A percentile compares a stretch with the other conserved stretches of the same genome.
These are phyloP conservation scores for Gymnosoma rotundatum DNA, from an alignment of 2,888 invertebrate species.

Conservation along the genomic window DNA sequence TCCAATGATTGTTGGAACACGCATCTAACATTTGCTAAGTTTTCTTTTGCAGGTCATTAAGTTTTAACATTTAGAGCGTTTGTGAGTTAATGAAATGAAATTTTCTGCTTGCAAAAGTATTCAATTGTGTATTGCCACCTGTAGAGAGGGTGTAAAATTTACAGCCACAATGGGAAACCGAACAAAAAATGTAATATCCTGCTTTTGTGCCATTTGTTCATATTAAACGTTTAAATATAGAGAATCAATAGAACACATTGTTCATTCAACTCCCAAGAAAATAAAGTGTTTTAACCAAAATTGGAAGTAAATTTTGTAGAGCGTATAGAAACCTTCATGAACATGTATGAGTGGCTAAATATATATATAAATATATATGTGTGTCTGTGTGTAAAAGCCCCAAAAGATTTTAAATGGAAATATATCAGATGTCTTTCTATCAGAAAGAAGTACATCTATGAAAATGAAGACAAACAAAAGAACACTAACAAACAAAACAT, in stretches of 20 bases:
- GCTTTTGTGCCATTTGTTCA: constrained; percentile 56
- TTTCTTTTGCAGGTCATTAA: constrained; percentile 51
- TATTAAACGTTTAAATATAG: constrained; percentile 4
- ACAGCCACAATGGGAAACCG: constrained; percentile 19
- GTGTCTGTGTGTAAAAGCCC: not conserved
- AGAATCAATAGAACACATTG: constrained; percentile 36
- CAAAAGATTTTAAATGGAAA: constrained; percentile 26
- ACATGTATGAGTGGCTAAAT: not conserved
- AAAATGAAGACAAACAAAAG: constrained; percentile 11
- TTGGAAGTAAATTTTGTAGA: constrained; percentile 31
- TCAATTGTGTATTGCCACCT: constrained; percentile 71
- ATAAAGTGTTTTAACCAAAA: constrained; percentile 22
- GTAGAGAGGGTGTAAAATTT: constrained; percentile 70
- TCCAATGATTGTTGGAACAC: constrained; percentile 33
- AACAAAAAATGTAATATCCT: constrained; percentile 74
- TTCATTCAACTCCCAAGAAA: constrained; percentile 52
- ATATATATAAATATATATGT: not conserved
- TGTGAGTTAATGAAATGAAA: constrained; percentile 8
- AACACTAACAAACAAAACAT: constrained; percentile 27
- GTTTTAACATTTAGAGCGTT: constrained; percentile 7
- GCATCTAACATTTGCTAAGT: constrained; percentile 39
- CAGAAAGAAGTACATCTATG: constrained; percentile 18
- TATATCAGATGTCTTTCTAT: constrained; percentile 45
- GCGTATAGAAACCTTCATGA: constrained; percentile 1
- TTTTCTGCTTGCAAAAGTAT: constrained; percentile 31